Base-by-base conservation (phyloP, 2,113 vertebrate genomes). In the Phaethon lepturus region DNA sequence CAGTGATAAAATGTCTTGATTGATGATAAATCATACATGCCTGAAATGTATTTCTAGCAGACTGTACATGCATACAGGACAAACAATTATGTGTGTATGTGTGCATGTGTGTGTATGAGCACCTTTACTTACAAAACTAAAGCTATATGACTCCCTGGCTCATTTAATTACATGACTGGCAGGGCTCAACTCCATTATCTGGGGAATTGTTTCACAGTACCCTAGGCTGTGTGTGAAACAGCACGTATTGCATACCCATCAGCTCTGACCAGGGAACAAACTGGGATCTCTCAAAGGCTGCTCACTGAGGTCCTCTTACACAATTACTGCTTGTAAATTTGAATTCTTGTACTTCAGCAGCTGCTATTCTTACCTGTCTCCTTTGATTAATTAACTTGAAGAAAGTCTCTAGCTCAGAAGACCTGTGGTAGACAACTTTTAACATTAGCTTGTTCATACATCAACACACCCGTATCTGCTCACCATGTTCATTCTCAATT, bases 391-490 rank as follows among this genome's bases (percentile, higher is more conserved):
- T 62, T 81, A 24, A 9, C 1, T 62, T 84, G 47, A 59, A 87
- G 22, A 42, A 45, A 42, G 7, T 31, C 11, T 71, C 38, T 85
- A 20, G 4, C 17, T 59, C 29, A 59, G 38, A 67, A 82, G 35
- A 50, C 13, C 22, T 59, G 15, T 38, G 8, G 17, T 42, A 66
- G 31, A 69, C 29, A 84, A 29, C 26, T 62, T 72, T 29, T 25
- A 62, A 31, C 6, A 68, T 17, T 18, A 74, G 12, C 5, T 35
- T 86, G 55, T 17, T 68, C 20, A 18, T 49, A 42, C 20, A 44
- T 24, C 7, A 64, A 5, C 26, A 55, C 12, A 2, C 3, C 9
- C 0, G 0, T 13, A 2, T 60, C 68, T 73, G 6, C 11, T 92
- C 13, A 29, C 8, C 16, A 8, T 20, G 24, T 49, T 60, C 31